Percentiles rank a stretch among this genome's conserved stretches.
Evolutionary conservation across 92 coral and sea anemone species (phyloP).

Genomic region (Palythoa heliodiscus): DNA sequence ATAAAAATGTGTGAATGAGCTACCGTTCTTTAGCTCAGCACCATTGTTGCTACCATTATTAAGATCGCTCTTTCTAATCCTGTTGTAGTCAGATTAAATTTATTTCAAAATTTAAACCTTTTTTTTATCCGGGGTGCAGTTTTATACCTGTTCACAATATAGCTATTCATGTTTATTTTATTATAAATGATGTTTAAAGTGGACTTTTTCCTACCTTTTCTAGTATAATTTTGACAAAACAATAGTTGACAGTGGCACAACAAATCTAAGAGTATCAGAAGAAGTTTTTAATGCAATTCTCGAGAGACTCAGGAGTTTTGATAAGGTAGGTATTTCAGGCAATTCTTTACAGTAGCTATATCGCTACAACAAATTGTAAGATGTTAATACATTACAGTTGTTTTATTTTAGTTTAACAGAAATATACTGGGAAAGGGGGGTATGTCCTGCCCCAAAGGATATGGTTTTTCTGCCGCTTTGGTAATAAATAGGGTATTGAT

Average conservation of each 20-base stretch:
- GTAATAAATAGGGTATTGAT: too few species aligned
- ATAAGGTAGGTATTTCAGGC: slow-evolving; percentile 59
- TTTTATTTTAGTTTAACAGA: background rate
- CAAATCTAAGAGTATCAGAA: slow-evolving; percentile 95
- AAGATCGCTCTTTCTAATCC: too few species aligned
- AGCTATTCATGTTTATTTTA: background rate
- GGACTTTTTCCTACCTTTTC: background rate
- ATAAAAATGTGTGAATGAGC: too few species aligned
- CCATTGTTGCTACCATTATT: too few species aligned
- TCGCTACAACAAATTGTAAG: background rate
- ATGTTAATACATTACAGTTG: background rate
- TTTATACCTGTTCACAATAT: too few species aligned
- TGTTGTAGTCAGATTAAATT: too few species aligned
- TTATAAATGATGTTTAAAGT: background rate
- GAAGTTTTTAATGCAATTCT: slow-evolving; percentile 92
- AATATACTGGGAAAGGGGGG: too few species aligned
- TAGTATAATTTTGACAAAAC: slow-evolving; percentile 99
- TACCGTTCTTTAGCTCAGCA: too few species aligned
- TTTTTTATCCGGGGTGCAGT: too few species aligned
- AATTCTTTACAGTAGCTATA: background rate
- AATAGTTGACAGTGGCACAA: slow-evolving; percentile 98
- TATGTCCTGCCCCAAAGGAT: too few species aligned
- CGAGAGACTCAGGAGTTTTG: slow-evolving; percentile 91
- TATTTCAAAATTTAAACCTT: too few species aligned
- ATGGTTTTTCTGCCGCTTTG: too few species aligned